Base-by-base conservation (phyloP, 2,797 vertebrate species). In the Premnoplex brunnescens region DNA sequence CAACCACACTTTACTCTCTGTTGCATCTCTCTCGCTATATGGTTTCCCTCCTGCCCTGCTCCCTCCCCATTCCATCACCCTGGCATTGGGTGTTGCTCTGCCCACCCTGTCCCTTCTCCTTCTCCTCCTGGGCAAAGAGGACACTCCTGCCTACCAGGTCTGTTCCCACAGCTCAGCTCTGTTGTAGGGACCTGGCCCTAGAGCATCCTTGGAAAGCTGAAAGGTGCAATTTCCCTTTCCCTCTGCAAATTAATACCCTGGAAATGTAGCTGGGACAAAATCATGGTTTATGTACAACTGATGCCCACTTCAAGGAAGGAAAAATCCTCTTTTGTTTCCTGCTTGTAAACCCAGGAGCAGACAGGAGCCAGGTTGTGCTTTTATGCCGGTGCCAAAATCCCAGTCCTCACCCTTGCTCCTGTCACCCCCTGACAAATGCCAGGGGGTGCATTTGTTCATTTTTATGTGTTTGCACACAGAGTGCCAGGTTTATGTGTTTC, bases 1-100 rank as follows among this genome's bases (percentile, higher is more conserved):
- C 85, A 93, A 94, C 89, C 91, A 91, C 94, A 89, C 89, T 96
- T 96, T 96, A 92, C 88, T 94, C 92, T 96, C 80, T 94, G 91
- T 96, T 95, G 93, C 93, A 95, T 95, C 73, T 96, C 69, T 95
- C 86, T 96, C 1, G 41, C 71, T 96, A 60, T 91, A 88, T 93
- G 74, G 56, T 91, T 88, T 84, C 59, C 89, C 32, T 75, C 77
- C 66, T 4, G 2, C 88, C 83, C 73, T 63, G 43, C 76, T 85
- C 49, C 64, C 52, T 85, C 49, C 64, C 0, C 21, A 4, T 9
- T 63, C 43, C 62, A 30, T 75, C 55, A 69, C 63, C 34, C 67
- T 52, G 41, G 48, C 2, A 2, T 2, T 88, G 82, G 74, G 85
- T 82, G 80, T 63, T 88, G 55, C 62, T 93, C 46, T 89, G 68